A percentile compares a stretch with the other conserved stretches of the same genome.
phyloP scores from a whole-genome alignment of 2,113 vertebrate genomes.

The Macaca nemestrina region DNA sequence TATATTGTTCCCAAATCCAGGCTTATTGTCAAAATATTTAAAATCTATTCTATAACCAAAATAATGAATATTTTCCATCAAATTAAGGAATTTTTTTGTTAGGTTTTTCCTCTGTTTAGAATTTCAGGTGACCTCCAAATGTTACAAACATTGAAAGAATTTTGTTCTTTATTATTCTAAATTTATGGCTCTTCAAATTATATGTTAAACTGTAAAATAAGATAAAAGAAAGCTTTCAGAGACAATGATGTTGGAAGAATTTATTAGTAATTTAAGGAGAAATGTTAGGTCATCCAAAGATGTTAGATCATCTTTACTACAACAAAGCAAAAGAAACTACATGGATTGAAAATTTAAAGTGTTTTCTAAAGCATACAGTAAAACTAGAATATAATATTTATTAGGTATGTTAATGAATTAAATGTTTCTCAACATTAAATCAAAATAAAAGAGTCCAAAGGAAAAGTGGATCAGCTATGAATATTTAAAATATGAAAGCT shows the following conservation, averaged over 20 bases:
- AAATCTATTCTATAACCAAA: neutral
- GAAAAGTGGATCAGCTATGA: neutral
- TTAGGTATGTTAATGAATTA: neutral
- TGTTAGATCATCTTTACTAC: neutral
- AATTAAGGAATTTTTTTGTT: neutral
- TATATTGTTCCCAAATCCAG: neutral
- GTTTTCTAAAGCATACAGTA: neutral
- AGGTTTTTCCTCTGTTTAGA: neutral
- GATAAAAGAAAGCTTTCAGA: neutral
- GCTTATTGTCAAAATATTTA: neutral
- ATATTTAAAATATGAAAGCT: neutral
- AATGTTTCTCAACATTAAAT: constrained; percentile 39
- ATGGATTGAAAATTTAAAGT: neutral
- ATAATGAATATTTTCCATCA: neutral
- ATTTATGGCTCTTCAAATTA: neutral
- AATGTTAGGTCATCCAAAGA: neutral
- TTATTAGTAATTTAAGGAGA: neutral
- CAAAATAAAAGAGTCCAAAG: neutral
- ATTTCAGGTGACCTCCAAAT: neutral
- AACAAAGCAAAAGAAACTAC: neutral
- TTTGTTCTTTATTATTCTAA: neutral
- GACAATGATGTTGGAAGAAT: neutral
- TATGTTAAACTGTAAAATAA: neutral
- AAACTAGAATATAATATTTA: neutral
- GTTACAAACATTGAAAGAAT: neutral